phyloP scores from a whole-genome alignment of 2,113 vertebrate species.

The Tapirus terrestris region DNA sequence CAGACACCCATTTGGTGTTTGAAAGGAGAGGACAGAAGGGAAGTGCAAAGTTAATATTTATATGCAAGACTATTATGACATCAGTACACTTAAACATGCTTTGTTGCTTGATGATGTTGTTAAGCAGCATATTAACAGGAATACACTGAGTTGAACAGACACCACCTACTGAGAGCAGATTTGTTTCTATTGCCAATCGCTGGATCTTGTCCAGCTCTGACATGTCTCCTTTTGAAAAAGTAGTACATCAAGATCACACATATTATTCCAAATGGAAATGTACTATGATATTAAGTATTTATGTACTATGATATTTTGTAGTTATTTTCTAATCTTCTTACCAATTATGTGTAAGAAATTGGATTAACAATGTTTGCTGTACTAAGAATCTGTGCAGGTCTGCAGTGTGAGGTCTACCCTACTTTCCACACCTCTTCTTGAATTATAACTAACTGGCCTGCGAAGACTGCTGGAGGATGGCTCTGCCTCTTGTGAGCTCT shows the following conservation, averaged over 20 bases:
- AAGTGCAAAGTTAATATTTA: not conserved
- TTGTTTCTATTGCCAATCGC: not conserved
- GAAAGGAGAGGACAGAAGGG: not conserved
- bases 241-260: not conserved
- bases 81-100: not conserved
- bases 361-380: not conserved
- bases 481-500: not conserved
- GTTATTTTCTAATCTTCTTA: not conserved
- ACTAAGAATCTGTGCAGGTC: not conserved
- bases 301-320: not conserved
- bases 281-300: not conserved
- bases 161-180: not conserved
- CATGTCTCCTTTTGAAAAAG: not conserved
- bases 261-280: not conserved
- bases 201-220: not conserved
- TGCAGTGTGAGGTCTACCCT: not conserved
- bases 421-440: not conserved
- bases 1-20: not conserved
- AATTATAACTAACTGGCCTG: not conserved
- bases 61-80: not conserved
- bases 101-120: not conserved
- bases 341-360: not conserved
- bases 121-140: not conserved
- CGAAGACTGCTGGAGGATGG: not conserved
- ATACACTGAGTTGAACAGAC: not conserved